Evolutionary conservation across 2,888 invertebrate species (phyloP).

Genomic region (Eilema depressum): DNA sequence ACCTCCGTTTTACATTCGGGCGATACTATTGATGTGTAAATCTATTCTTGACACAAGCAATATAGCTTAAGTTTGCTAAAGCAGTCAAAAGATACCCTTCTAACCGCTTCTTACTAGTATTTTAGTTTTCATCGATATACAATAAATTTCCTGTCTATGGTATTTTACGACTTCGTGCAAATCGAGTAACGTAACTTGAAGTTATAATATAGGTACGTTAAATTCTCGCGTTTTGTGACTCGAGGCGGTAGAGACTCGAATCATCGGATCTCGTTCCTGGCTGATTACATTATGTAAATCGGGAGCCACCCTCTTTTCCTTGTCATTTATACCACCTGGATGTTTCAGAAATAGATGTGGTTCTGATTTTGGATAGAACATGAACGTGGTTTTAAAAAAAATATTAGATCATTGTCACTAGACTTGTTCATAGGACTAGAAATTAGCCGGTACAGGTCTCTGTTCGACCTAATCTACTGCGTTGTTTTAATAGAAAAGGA

Average conservation of each 20-base stretch:
- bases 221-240: slow-evolving; percentile 66
- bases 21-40: too few relatives aligned
- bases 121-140: not conserved
- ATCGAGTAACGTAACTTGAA: slow-evolving; percentile 6
- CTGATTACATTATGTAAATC: slow-evolving; percentile 84
- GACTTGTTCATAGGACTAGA: not conserved
- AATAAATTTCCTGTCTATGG: slow-evolving; percentile 32
- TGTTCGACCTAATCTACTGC: not conserved
- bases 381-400: not conserved
- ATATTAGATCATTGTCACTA: not conserved
- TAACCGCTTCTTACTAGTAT: too few relatives aligned
- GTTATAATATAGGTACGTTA: slow-evolving; percentile 56
- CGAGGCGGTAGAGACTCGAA: slow-evolving; percentile 54
- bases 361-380: slow-evolving; percentile 4
- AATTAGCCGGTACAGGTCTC: not conserved
- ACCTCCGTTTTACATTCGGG: too few relatives aligned
- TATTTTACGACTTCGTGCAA: slow-evolving; percentile 2
- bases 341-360: slow-evolving; percentile 48
- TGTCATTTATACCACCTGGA: slow-evolving; percentile 72
- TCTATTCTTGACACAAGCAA: too few relatives aligned
- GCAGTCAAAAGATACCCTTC: too few relatives aligned
- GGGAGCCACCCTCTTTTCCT: slow-evolving; percentile 61
- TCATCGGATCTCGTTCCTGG: slow-evolving; percentile 74
- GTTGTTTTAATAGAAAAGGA: too few relatives aligned
- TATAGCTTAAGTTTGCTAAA: too few relatives aligned